Conservation (phyloP, 2,888 invertebrate genomes). For the Tetragnatha montana region DNA sequence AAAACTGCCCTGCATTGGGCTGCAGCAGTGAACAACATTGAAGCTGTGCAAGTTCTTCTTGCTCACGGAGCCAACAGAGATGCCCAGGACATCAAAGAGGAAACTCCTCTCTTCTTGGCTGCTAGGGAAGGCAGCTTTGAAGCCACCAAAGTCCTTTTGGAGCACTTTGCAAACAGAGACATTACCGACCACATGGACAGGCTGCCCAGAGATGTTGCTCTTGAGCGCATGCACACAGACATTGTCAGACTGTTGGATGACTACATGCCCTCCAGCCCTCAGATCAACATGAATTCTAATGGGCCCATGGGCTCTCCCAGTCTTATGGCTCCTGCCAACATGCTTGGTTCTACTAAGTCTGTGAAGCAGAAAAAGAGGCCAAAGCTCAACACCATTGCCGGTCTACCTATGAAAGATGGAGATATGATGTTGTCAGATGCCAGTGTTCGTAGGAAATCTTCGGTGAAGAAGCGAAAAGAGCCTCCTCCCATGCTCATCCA, state of each 20-base stretch:
- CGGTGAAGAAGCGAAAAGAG: conserved; percentile 62
- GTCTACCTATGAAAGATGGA: conserved; percentile 67
- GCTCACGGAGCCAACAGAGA: conserved; percentile 97
- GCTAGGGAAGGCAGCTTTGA: conserved; percentile 96
- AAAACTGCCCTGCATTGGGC: conserved; percentile 97
- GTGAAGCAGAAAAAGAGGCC: conserved; percentile 70
- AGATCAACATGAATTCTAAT: conserved; percentile 62
- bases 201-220: conserved; percentile 93
- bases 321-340: conserved; percentile 49
- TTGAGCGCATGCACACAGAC: conserved; percentile 92
- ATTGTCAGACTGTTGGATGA: conserved; percentile 94
- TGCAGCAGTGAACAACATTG: conserved; percentile 95
- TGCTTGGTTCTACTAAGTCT: conserved; percentile 68
- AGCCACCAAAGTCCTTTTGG: conserved; percentile 91
- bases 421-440: conserved; percentile 53
- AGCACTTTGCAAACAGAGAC: conserved; percentile 95
- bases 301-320: conserved; percentile 68
- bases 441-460: conserved; percentile 58
- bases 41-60: conserved; percentile 91
- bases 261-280: conserved; percentile 85
- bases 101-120: conserved; percentile 96
- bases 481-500: conserved; percentile 66
- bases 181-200: conserved; percentile 99
- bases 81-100: conserved; percentile 97
- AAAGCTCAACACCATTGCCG: conserved; percentile 69